phyloP scores from a whole-genome alignment of 1,140 invertebrate genomes.

The Periplaneta americana region DNA sequence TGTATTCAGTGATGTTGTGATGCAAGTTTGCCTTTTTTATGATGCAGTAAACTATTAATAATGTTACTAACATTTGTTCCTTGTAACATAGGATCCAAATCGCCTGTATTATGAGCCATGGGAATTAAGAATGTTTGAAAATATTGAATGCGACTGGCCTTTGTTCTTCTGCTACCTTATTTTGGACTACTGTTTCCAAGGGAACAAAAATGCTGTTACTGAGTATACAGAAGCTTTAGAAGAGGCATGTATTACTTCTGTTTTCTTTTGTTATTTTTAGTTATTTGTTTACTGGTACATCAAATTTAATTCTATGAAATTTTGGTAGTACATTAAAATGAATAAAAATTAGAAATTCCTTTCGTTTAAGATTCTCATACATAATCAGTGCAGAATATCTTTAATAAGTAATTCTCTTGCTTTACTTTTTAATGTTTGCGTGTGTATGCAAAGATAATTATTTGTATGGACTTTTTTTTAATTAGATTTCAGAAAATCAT shows the following conservation, averaged over 20 bases:
- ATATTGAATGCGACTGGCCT: constrained; percentile 99
- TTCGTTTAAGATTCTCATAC: no score
- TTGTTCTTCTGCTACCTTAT: constrained; percentile 96
- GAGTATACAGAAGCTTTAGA: constrained; percentile 70
- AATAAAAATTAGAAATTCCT: not conserved
- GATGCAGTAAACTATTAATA: no score
- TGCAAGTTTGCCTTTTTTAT: no score
- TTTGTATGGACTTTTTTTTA: no score
- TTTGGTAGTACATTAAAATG: not conserved
- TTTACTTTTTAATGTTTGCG: no score
- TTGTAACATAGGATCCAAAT: constrained; percentile 66
- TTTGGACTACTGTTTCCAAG: constrained; percentile 90
- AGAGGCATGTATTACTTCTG: constrained; percentile 38
- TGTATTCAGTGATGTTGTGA: no score
- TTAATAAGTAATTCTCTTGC: no score
- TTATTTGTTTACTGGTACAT: not conserved
- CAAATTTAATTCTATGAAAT: not conserved
- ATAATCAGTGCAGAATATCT: no score
- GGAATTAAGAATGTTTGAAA: constrained; percentile 97
- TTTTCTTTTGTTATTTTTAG: not conserved
- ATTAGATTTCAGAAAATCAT: no score
- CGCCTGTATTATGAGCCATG: constrained; percentile 97
- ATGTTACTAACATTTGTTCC: no score
- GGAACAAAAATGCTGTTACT: constrained; percentile 66
- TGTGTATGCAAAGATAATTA: no score